Conservation (phyloP, 2,113 vertebrate genomes). For the Hemiprocne comata region DNA sequence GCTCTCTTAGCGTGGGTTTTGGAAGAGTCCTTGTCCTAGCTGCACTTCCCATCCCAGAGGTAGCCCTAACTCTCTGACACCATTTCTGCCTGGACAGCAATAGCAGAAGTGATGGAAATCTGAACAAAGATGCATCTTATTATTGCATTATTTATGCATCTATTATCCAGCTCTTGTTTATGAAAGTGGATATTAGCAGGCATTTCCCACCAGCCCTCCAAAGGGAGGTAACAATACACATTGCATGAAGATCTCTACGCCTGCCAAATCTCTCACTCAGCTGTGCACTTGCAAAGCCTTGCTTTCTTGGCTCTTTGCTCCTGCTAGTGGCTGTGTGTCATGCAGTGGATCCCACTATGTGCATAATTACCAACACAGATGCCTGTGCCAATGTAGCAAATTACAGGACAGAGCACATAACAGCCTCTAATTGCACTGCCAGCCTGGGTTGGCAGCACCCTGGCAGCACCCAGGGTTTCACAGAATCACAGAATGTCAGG, state of each 20-base stretch:
- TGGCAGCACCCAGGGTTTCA: background rate
- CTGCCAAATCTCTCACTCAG: background rate
- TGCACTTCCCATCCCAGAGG: background rate
- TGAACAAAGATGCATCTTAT: background rate
- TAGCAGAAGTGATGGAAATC: background rate
- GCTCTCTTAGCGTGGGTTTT: background rate
- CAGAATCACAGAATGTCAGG: too few relatives aligned
- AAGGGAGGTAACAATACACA: background rate
- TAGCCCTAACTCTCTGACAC: background rate
- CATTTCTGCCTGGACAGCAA: background rate
- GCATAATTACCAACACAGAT: background rate
- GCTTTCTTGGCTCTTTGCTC: background rate
- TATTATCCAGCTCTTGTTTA: background rate
- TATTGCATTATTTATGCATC: background rate
- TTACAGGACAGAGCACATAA: background rate
- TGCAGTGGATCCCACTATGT: background rate
- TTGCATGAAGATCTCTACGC: background rate
- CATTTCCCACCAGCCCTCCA: background rate
- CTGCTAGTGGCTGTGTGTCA: background rate
- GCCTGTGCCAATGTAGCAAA: background rate
- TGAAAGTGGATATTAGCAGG: background rate
- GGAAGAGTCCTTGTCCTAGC: background rate
- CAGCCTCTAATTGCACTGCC: background rate
- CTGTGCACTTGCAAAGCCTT: background rate
- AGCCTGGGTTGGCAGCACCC: background rate